A percentile compares a stretch with the other conserved stretches of the same genome.
These are phyloP conservation scores for Diuraphis noxia DNA, from an alignment of 1,140 invertebrate genomes.

Conservation along the genomic window DNA sequence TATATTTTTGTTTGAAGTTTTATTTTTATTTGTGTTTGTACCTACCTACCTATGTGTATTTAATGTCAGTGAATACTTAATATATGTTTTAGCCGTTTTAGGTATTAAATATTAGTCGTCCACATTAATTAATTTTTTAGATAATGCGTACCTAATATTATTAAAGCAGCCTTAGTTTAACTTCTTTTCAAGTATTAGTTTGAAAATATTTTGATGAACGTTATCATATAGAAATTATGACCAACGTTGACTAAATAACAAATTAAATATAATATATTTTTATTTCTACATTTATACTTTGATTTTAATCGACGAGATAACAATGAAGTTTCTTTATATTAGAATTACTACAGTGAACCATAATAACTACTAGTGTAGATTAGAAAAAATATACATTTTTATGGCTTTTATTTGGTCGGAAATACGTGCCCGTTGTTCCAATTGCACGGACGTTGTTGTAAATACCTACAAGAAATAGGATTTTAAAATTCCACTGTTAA, in stretches of 20 bases:
- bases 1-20: too few relatives aligned
- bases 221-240: not conserved
- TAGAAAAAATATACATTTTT: conserved; percentile 17
- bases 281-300: not conserved
- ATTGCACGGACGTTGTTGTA: not conserved
- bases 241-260: not conserved
- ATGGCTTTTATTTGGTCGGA: not conserved
- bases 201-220: not conserved
- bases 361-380: not conserved
- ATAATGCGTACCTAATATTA: not conserved
- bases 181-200: not conserved
- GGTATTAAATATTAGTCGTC: not conserved
- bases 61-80: not conserved
- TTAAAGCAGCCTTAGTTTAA: not conserved
- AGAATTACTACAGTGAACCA: not conserved
- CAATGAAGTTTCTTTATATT: not conserved
- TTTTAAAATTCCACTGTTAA: conserved; percentile 30
- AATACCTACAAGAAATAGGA: not conserved
- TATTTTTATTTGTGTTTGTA: not conserved
- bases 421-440: conserved; percentile 25
- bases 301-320: not conserved
- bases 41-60: not conserved
- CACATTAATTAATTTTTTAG: not conserved
- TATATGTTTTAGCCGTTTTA: too few relatives aligned
- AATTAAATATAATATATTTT: not conserved